A percentile compares a stretch with the other conserved stretches of the same genome.
Conservation (phyloP, 2,888 invertebrate species). For the Drosophila yooni region DNA sequence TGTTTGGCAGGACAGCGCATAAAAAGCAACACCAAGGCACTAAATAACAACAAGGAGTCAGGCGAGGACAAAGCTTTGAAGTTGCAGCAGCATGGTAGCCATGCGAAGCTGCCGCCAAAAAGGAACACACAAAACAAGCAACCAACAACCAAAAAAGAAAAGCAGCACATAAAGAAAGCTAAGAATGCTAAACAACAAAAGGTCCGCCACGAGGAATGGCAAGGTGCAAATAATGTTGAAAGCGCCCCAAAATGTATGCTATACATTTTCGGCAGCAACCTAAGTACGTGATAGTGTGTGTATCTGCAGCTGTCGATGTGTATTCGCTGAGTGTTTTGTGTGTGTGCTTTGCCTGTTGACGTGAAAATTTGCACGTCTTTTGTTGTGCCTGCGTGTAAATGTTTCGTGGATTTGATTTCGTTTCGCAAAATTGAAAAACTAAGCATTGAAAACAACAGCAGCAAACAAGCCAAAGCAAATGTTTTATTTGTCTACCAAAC, state of each 20-base stretch:
- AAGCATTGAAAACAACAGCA: slow-evolving; percentile 69
- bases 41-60: slow-evolving; percentile 73
- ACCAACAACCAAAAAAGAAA: slow-evolving; percentile 1
- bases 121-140: slow-evolving; percentile 48
- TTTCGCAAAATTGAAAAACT: slow-evolving; percentile 76
- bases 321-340: slow-evolving; percentile 24
- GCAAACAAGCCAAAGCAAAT: slow-evolving; percentile 71
- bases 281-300: slow-evolving; percentile 62
- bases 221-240: slow-evolving; percentile 78
- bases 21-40: slow-evolving; percentile 68
- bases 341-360: slow-evolving; percentile 70
- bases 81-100: slow-evolving; percentile 55
- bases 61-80: slow-evolving; percentile 61
- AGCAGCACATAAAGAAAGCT: slow-evolving; percentile 45
- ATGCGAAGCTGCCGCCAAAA: slow-evolving; percentile 50
- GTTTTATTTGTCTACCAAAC: slow-evolving; percentile 72
- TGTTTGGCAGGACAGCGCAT: slow-evolving; percentile 62
- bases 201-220: slow-evolving; percentile 50
- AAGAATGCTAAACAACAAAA: slow-evolving; percentile 64
- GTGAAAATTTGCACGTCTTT: slow-evolving; percentile 81
- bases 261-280: slow-evolving; percentile 70
- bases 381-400: slow-evolving; percentile 81
- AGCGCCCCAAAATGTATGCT: slow-evolving; percentile 72
- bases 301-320: slow-evolving; percentile 29
- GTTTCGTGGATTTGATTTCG: slow-evolving; percentile 74